Base-by-base conservation (phyloP, 2,113 vertebrate species). In the Nansenia antarctica region DNA sequence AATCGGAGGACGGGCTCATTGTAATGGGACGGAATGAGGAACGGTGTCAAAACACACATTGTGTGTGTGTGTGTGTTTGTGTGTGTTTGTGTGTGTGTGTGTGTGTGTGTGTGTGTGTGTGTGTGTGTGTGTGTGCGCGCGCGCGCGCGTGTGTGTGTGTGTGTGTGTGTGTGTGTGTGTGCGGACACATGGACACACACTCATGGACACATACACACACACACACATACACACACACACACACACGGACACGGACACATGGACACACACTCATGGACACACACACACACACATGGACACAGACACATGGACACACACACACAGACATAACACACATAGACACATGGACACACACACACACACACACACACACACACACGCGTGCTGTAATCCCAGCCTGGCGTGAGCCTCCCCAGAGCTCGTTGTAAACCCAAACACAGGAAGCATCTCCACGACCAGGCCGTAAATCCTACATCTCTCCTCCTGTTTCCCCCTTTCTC, bases 381-480 rank as follows among this genome's bases (percentile, higher is more conserved):
- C 8, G n/a, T 11, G 7, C 42, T 15, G 2, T 15, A 57, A 30
- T 30, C 54, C 54, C 27, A 15, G 54, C 27, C 4, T 39, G 30
- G 27, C 9, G 22, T 5, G 29, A 61, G 22, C n/a, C 35, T 73
- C 63, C 34, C 67, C 67, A 53, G 31, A 58, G 52, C 63, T 30
- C 59, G 26, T 57, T 71, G 14, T n/a, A 47, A 79, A 65, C 55
- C 20, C 35, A 67, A 79, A 75, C 60, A 65, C 68, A 65, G 64
- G 72, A 75, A 61, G 65, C 59, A 18, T n/a, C 24, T 14, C 27
- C 24, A 22, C 60, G 27, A 32, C 30, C 45, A 35, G 42, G 27
- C 45, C 24, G 70, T 65, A 65, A 59, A 67, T 70, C 59, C 45
- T 24, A 8, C 59, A 9, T 9, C 5, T 54, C 53, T 67, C n/a